Evolutionary conservation across 2,888 invertebrate genomes (phyloP), one percentile per base, ranked within the genome.

Genomic region (Sphaerophoria taeniata): DNA sequence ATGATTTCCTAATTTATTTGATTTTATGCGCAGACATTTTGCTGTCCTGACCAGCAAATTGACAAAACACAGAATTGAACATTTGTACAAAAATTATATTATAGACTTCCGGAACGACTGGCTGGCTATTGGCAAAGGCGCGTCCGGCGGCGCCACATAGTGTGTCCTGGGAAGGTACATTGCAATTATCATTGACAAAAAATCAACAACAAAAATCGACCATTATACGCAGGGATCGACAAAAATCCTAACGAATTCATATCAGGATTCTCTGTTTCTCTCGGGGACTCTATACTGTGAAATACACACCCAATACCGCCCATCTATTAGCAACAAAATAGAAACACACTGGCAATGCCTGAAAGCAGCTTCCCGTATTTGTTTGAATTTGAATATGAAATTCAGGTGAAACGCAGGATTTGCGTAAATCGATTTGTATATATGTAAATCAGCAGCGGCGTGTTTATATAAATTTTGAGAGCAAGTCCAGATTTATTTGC

Each of bases 1-100:
- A 71, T 81, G 56, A 81, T 81, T 81, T 76, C 76, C 67, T 82
- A 83, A 83, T 83, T 83, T 83, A 79, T 83, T 79, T 79, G 83
- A 74, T 83, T 83, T 79, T 83, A 83, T 83, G 83, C 83, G 70
- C 74, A 74, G 74, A 74, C 83, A 83, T 79, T 83, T 78, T 74
- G 79, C 70, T 79, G 74, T 79, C 74, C 74, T 83, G 61, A 73
- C 79, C 70, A 74, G 73, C 83, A 83, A 79, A 79, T 83, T 83
- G 83, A 83, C 83, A 83, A 74, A 60, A 49, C 14, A 49, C 14
- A 47, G 14, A 56, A 56, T 34, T 16, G 58, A 73, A 79, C 70
- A 74, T 83, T 83, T 83, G 83, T 74, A 58, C 56, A 79, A 70
- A n/a, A n/a, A n/a, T n/a, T n/a, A n/a, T n/a, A 74, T 79, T 65